A percentile compares a stretch with the other conserved stretches of the same genome.
These are phyloP conservation scores for Polydrusus cervinus DNA, from an alignment of 2,888 invertebrate species.

Conservation along the genomic window DNA sequence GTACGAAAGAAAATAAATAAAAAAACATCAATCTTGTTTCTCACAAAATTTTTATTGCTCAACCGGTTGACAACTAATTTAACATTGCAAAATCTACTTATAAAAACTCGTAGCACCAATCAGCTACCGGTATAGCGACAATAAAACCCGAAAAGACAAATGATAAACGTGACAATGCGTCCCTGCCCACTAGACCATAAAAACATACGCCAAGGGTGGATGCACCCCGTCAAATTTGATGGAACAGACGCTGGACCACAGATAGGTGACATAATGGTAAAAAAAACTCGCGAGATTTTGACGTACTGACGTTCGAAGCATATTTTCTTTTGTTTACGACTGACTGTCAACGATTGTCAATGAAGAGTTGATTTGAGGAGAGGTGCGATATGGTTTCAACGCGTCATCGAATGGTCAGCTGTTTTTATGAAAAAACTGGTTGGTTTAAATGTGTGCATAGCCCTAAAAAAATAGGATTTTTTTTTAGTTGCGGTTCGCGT, in stretches of 20 bases:
- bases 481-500: too few relatives aligned
- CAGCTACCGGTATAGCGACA: conserved; percentile 20
- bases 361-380: conserved; percentile 24
- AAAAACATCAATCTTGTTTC: too few relatives aligned
- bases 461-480: too few relatives aligned
- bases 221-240: conserved; percentile 49
- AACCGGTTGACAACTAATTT: too few relatives aligned
- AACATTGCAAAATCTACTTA: neutral
- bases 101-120: conserved; percentile 1
- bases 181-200: conserved; percentile 49
- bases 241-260: conserved; percentile 20
- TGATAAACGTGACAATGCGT: conserved; percentile 36
- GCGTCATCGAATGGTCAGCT: conserved; percentile 7
- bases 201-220: conserved; percentile 51
- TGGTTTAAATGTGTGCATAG: neutral
- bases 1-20: too few relatives aligned
- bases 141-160: conserved; percentile 29
- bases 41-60: too few relatives aligned
- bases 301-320: neutral
- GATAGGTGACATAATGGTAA: neutral
- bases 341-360: neutral
- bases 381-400: conserved; percentile 18
- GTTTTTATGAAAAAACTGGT: neutral
- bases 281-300: conserved; percentile 24
- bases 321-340: conserved; percentile 10